phyloP scores from a whole-genome alignment of 2,797 vertebrate species.

The Melanotaenia parkinsoni region DNA sequence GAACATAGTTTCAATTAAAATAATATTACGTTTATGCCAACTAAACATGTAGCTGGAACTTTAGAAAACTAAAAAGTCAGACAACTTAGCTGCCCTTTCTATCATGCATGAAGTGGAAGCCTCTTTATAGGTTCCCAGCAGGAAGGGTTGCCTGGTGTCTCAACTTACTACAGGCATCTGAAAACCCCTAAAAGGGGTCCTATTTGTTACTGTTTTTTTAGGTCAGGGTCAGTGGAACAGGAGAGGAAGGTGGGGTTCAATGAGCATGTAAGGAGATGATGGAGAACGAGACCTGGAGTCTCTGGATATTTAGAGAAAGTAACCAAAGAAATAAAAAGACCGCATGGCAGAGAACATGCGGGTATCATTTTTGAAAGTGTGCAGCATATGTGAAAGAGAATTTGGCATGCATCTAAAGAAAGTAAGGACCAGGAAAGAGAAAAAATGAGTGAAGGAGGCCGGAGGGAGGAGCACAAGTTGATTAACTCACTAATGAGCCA shows the following conservation, averaged over 20 bases:
- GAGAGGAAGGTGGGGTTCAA: constrained; percentile 42
- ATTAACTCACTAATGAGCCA: constrained; percentile 86
- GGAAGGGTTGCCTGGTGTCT: constrained; percentile 65
- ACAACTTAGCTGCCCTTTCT: constrained; percentile 16
- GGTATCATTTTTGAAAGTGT: constrained; percentile 31
- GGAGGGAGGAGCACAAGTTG: constrained; percentile 58
- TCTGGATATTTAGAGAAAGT: constrained; percentile 36
- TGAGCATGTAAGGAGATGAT: constrained; percentile 40
- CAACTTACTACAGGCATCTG: constrained; percentile 55
- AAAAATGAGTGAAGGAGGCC: constrained; percentile 6
- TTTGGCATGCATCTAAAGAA: constrained; percentile 19
- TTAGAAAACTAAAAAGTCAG: constrained; percentile 16
- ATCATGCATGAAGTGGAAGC: constrained; percentile 58
- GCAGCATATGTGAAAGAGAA: constrained; percentile 16
- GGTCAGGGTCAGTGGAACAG: constrained; percentile 67
- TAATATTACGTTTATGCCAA: neutral
- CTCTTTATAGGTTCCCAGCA: constrained; percentile 69
- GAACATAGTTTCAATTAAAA: neutral
- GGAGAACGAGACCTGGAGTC: constrained; percentile 8
- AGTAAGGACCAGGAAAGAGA: constrained; percentile 7
- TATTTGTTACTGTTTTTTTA: constrained; percentile 70
- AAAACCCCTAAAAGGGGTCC: constrained; percentile 54
- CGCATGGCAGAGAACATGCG: neutral
- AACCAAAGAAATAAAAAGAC: constrained; percentile 7
- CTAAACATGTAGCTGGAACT: neutral